Base-by-base conservation (phyloP, 2,797 vertebrate genomes). In the Dendrocincla fuliginosa region DNA sequence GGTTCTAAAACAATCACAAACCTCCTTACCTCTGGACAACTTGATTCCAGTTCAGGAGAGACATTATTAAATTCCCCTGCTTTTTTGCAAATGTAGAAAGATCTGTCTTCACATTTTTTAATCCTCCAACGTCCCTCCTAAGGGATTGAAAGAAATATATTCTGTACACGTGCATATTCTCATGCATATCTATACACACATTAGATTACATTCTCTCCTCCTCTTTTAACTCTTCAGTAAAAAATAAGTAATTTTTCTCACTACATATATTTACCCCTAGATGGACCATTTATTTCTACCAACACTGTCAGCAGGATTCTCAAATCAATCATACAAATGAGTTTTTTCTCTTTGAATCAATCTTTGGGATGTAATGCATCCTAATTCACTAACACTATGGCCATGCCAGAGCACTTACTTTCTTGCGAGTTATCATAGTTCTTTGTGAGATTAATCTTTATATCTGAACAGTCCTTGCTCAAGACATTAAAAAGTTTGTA, bases 121-220 rank as follows among this genome's bases (percentile, higher is more conserved):
- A 99, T 96, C 94, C 98, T 96, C 99, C 99, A 99, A 69, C 67
- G 97, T 78, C 98, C 98, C 8, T 98, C 97, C 99, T 99, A 92
- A 46, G 27, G 41, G 60, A 87, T 87, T 89, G 90, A 95, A 85
- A 71, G 7, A 39, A 60, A 4, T 24, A 74, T 27, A 56, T 39
- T 73, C 20, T 42, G 10, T 86, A 47, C 11, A 27, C 57, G 61
- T 2, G 5, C 33, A 68, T 55, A 60, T 60, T 89, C 15, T 68
- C 37, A 64, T 23, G 35, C 28, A 32, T 47, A 70, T 37, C 56
- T 70, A 46, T 13, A 46, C 17, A 80, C 33, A 65, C 2, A 27
- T 33, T 47, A 33, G 11, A 69, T 44, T 56, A 49, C 16, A 63
- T 23, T 44, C 30, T 13, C 13, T 77, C 39, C 14, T 68, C 6